Evolutionary conservation across 2,888 invertebrate genomes (phyloP).

Genomic region (Xestia rhomboidea): DNA sequence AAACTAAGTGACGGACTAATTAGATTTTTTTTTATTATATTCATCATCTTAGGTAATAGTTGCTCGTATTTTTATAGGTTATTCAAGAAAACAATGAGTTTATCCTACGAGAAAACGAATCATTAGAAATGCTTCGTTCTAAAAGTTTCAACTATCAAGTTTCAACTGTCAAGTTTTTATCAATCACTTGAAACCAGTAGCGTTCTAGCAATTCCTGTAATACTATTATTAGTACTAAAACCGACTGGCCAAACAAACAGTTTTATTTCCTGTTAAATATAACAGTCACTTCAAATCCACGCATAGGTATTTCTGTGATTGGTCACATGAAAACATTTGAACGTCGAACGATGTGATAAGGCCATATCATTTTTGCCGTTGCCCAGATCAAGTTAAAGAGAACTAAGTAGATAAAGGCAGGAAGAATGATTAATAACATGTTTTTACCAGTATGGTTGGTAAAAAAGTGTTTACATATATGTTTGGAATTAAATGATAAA

Average conservation of each 20-base stretch:
- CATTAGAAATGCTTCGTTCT: neutral
- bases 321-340: constrained; percentile 47
- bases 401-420: constrained; percentile 4
- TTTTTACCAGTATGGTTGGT: neutral
- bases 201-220: neutral
- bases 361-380: constrained; percentile 37
- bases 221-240: neutral
- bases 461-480: constrained; percentile 3
- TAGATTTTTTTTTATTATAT: too few species aligned
- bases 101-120: neutral
- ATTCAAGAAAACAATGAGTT: neutral
- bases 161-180: too few species aligned
- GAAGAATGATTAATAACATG: constrained; percentile 1
- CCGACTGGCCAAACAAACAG: neutral
- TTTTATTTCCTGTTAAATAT: constrained; percentile 33
- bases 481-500: neutral
- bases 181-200: neutral
- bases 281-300: constrained; percentile 17
- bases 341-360: constrained; percentile 57
- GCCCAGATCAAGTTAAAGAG: constrained; percentile 25
- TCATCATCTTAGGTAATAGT: neutral
- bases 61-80: neutral
- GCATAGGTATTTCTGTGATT: constrained; percentile 51
- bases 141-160: neutral
- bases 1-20: too few species aligned